Evolutionary conservation across 1,140 invertebrate species (phyloP).

Genomic region (Pectinophora gossypiella): DNA sequence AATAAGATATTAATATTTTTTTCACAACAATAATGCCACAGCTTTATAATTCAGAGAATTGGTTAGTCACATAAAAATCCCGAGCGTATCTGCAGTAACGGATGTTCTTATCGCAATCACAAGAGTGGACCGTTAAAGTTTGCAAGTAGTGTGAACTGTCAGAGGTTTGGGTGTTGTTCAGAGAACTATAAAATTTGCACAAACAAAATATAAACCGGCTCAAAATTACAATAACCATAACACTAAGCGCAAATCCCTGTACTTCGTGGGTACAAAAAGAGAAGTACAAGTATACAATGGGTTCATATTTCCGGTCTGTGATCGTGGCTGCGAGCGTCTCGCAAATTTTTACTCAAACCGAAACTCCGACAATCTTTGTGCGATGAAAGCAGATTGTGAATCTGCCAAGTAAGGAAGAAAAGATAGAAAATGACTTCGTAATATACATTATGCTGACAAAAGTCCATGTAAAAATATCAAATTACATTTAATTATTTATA

Average conservation of each 20-base stretch:
- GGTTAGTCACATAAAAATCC: background rate
- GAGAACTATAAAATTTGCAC: background rate
- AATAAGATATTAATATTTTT: conserved; percentile 1
- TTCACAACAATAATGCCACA: background rate
- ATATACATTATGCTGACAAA: no score
- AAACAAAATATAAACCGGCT: background rate
- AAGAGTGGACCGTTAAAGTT: no score
- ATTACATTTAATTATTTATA: no score
- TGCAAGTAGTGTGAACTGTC: no score
- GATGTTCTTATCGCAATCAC: background rate
- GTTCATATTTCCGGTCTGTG: conserved; percentile 50
- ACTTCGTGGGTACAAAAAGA: background rate
- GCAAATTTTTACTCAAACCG: background rate
- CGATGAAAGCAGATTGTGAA: conserved; percentile 41
- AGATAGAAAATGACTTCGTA: no score
- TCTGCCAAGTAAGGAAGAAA: no score
- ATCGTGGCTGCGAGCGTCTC: conserved; percentile 7
- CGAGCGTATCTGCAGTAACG: background rate
- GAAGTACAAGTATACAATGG: conserved; percentile 34
- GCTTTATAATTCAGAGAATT: background rate
- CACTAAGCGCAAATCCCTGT: background rate
- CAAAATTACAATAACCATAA: background rate
- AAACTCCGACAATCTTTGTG: conserved; percentile 24
- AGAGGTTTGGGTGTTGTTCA: no score
- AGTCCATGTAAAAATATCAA: no score